These are phyloP conservation scores for Pyralis farinalis DNA, from an alignment of 2,888 invertebrate species.

Conservation along the genomic window DNA sequence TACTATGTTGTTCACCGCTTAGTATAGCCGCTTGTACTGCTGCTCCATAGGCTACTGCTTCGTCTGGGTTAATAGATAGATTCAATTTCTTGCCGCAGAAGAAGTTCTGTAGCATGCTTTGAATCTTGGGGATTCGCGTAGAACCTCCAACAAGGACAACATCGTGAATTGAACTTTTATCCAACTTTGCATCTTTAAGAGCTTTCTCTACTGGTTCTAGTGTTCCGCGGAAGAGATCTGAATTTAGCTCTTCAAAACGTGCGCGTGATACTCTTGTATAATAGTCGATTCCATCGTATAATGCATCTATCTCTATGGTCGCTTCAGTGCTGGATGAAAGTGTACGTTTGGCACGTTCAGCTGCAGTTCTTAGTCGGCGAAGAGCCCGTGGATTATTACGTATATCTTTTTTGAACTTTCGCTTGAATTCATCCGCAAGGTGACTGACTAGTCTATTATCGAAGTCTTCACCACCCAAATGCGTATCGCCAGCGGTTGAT, in stretches of 20 bases:
- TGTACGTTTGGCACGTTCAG: constrained; percentile 89
- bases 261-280: constrained; percentile 87
- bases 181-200: constrained; percentile 88
- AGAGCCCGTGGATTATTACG: constrained; percentile 83
- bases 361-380: constrained; percentile 86
- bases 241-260: constrained; percentile 88
- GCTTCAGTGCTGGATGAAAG: constrained; percentile 89
- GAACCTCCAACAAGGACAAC: constrained; percentile 92
- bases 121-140: constrained; percentile 90
- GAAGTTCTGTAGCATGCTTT: constrained; percentile 87
- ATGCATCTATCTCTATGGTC: constrained; percentile 87
- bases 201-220: constrained; percentile 90
- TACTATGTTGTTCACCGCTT: constrained; percentile 86
- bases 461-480: constrained; percentile 88
- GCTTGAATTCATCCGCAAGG: constrained; percentile 85
- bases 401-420: constrained; percentile 86
- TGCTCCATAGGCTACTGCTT: constrained; percentile 90
- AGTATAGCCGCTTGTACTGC: constrained; percentile 88
- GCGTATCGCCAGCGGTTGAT: constrained; percentile 92
- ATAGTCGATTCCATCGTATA: constrained; percentile 85
- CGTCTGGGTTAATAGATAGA: constrained; percentile 89
- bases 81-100: constrained; percentile 88
- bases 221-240: constrained; percentile 86
- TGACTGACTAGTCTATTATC: constrained; percentile 84
- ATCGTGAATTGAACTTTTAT: constrained; percentile 88